phyloP scores from a whole-genome alignment of 2,113 vertebrate genomes.

The Passerina amoena region DNA sequence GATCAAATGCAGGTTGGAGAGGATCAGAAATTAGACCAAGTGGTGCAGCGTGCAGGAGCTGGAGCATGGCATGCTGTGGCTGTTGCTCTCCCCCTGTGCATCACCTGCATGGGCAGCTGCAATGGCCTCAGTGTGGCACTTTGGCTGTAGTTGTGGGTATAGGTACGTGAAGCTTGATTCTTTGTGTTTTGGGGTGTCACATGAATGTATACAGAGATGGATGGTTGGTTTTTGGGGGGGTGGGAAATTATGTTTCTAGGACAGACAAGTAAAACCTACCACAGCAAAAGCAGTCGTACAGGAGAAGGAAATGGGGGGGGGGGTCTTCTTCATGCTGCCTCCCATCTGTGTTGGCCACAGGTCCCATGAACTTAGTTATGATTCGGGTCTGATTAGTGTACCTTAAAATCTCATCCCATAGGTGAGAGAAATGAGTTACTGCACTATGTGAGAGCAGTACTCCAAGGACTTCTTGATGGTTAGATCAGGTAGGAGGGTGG shows the following conservation, averaged over 20 bases:
- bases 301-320: background rate
- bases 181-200: background rate
- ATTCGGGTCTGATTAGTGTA: rapidly evolving
- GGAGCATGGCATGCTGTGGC: background rate
- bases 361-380: background rate
- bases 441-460: background rate
- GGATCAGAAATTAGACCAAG: background rate
- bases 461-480: background rate
- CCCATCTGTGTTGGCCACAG: background rate
- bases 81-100: background rate
- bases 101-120: background rate
- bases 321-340: background rate
- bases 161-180: background rate
- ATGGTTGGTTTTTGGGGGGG: background rate
- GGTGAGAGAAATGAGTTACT: background rate
- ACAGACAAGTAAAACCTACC: background rate
- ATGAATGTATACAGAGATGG: background rate
- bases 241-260: background rate
- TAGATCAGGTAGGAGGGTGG: background rate
- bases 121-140: background rate
- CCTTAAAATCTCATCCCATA: background rate
- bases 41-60: background rate
- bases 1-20: background rate
- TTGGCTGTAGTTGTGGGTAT: background rate
- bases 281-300: background rate